Evolutionary conservation across 2,888 invertebrate genomes (phyloP), one percentile per base, ranked within the genome.

Genomic region (Timema cristinae): DNA sequence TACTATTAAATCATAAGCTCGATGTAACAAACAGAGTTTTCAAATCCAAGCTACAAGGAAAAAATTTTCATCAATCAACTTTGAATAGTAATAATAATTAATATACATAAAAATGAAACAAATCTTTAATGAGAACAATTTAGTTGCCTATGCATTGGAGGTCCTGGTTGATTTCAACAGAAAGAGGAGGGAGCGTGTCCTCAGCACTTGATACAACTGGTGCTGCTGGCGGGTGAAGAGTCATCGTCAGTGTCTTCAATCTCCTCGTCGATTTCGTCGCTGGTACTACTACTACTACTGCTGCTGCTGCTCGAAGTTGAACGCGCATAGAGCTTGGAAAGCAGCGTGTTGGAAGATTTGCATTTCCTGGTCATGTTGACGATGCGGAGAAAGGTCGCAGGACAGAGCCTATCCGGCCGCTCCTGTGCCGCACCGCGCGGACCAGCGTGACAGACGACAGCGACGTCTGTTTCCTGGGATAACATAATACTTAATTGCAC

Each of bases 351-450:
- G 49, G n/a, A n/a, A 7, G 71, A 54, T 63, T 68, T 68, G 32
- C 66, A 68, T 51, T 69, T 69, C 47, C 70, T 63, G 0, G 72
- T 54, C 50, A 71, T 32, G 67, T 73, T 69, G 48, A 54, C 61
- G 5, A 75, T 73, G 32, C 76, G 76, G 75, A 72, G 54, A 73
- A 75, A 11, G 75, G 75, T 56, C 75, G 73, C 7, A 70, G 56
- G n/a, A 73, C 69, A 13, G 75, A 68, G 10, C 73, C 73, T 6
- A 71, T 71, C 69, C 71, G 72, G 50, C 75, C 74, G 50, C 73
- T 74, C 16, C 75, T 66, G n/a, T 71, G 73, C 48, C 73, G 68
- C 9, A 69, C 69, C 5, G 73, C 71, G 10, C 73, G 71, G 50
- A 68, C 71, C 54, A 71, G 67, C 50, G 68, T 59, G 54, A 73